phyloP scores from a whole-genome alignment of 2,113 vertebrate genomes.

The Geothlypis trichas region DNA sequence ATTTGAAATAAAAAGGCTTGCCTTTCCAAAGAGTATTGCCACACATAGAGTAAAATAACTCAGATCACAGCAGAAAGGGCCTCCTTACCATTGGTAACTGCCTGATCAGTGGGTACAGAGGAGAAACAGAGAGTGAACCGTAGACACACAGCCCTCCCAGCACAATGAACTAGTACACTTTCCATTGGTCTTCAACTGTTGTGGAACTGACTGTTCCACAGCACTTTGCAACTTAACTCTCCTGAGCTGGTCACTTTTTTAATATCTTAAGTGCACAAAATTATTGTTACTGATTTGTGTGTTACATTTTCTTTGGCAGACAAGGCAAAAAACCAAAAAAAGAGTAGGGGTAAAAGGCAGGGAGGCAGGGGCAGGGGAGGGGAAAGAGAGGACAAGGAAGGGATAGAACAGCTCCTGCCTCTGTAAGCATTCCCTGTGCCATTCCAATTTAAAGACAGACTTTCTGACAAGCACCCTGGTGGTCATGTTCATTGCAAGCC shows the following conservation, averaged over 20 bases:
- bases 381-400: background rate
- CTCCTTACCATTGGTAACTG: background rate
- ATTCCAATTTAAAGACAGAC: background rate
- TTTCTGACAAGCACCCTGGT: background rate
- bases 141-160: background rate
- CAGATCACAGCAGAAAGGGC: background rate
- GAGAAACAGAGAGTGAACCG: background rate
- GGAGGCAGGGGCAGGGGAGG: fast-evolving
- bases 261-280: background rate
- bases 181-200: background rate
- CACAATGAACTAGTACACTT: background rate
- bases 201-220: background rate
- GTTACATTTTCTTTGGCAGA: background rate
- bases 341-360: fast-evolving
- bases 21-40: background rate
- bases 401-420: background rate
- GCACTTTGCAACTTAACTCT: background rate
- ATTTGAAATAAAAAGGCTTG: background rate
- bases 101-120: background rate
- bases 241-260: background rate
- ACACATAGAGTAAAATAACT: background rate
- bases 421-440: background rate
- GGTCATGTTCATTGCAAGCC: background rate
- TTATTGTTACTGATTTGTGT: background rate
- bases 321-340: background rate